Evolutionary conservation across 2,113 vertebrate genomes (phyloP).

Genomic region (Pseudopodoces humilis): DNA sequence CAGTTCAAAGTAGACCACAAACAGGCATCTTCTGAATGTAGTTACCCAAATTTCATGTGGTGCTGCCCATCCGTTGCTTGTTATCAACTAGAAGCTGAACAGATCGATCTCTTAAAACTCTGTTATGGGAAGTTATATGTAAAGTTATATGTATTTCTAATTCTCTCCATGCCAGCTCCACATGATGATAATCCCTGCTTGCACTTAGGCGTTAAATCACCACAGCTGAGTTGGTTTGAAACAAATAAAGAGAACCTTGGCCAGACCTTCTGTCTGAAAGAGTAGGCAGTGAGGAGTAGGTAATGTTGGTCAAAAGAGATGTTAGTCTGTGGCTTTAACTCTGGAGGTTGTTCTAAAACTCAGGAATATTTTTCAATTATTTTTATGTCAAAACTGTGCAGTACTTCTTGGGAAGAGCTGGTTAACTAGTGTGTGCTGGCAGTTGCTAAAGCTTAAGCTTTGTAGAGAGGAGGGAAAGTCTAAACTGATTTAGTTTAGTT

Average conservation of each 20-base stretch:
- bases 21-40: neutral
- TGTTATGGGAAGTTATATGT: neutral
- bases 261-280: fast-evolving
- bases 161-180: neutral
- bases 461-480: neutral
- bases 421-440: neutral
- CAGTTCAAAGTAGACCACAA: neutral
- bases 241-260: neutral
- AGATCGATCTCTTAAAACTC: neutral
- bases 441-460: neutral
- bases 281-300: fast-evolving
- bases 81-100: neutral
- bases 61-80: neutral
- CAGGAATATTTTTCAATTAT: neutral
- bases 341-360: neutral
- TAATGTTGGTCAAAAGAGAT: fast-evolving
- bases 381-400: neutral
- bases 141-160: neutral
- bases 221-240: neutral
- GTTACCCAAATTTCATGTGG: neutral
- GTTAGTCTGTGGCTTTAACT: fast-evolving
- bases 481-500: neutral
- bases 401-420: neutral
- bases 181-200: neutral
- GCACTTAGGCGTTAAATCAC: neutral